These are phyloP conservation scores for Dolichomitus sp. DNA, from an alignment of 2,888 invertebrate genomes.

Conservation along the genomic window DNA sequence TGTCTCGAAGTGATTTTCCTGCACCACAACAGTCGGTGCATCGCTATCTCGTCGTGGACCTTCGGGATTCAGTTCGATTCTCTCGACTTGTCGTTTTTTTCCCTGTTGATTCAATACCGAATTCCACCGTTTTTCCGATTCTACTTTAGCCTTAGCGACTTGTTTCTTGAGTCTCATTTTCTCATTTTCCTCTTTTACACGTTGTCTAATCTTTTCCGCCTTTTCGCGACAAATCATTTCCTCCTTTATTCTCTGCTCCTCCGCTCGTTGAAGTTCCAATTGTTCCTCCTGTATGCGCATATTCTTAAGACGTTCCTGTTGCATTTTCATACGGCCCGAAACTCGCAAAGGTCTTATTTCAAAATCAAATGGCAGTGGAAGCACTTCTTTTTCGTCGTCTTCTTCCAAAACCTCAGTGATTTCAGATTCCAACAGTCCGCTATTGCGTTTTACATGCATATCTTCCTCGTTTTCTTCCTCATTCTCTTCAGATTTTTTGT, in stretches of 20 bases:
- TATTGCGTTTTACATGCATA: conserved; percentile 2
- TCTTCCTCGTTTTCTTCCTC: conserved; percentile 40
- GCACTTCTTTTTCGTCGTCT: conserved; percentile 54
- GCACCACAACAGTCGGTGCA: background rate
- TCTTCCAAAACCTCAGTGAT: conserved; percentile 64
- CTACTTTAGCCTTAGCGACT: conserved; percentile 33
- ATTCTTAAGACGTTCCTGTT: conserved; percentile 14
- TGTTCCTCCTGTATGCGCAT: conserved; percentile 33
- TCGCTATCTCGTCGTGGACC: conserved; percentile 38
- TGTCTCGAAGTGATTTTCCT: conserved; percentile 7
- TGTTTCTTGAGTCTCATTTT: background rate
- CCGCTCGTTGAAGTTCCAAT: conserved; percentile 53
- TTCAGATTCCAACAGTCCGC: conserved; percentile 60
- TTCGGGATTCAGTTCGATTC: conserved; percentile 64
- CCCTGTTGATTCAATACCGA: background rate
- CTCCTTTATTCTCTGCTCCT: conserved; percentile 46
- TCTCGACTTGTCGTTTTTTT: conserved; percentile 26
- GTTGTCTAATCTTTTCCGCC: conserved; percentile 42
- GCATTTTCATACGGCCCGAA: conserved; percentile 30
- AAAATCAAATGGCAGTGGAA: conserved; percentile 33
- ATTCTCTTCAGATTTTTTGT: conserved; percentile 14
- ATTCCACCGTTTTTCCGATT: background rate
- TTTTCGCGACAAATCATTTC: conserved; percentile 16
- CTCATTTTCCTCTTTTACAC: conserved; percentile 29
- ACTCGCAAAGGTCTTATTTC: conserved; percentile 57